Evolutionary conservation across 2,888 invertebrate species (phyloP).

Genomic region (Tanypteryx hageni): DNA sequence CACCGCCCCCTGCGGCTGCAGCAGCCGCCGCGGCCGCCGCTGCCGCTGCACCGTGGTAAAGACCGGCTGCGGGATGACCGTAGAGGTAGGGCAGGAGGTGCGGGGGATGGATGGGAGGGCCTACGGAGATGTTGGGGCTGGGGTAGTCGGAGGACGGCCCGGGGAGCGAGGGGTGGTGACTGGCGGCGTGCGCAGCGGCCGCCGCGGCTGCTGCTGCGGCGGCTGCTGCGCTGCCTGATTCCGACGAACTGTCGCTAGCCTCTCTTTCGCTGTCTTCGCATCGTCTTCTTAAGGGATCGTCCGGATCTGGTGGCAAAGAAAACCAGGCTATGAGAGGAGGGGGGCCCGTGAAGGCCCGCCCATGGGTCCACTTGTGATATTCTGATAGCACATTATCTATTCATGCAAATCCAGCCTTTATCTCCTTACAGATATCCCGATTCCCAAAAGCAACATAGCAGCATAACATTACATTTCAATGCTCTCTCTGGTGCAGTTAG

Average conservation of each 20-base stretch:
- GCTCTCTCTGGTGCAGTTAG: too few relatives aligned
- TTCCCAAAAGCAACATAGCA: too few relatives aligned
- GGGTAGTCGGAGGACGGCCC: constrained; percentile 80
- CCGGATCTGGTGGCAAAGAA: constrained; percentile 68
- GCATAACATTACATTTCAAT: too few relatives aligned
- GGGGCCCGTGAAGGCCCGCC: constrained; percentile 62
- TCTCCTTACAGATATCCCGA: too few relatives aligned
- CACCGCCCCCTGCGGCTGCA: constrained; percentile 78
- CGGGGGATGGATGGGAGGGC: constrained; percentile 94
- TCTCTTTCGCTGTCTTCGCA: constrained; percentile 72
- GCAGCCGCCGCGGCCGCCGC: constrained; percentile 78
- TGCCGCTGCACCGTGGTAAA: constrained; percentile 79
- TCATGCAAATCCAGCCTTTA: too few relatives aligned
- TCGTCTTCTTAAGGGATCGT: constrained; percentile 70
- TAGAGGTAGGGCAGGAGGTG: constrained; percentile 94
- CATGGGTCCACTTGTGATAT: constrained; percentile 2
- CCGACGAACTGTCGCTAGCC: constrained; percentile 73
- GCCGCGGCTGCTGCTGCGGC: constrained; percentile 70
- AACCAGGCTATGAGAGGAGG: constrained; percentile 68
- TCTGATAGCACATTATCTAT: too few relatives aligned
- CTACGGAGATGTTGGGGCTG: constrained; percentile 94
- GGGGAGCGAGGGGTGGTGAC: constrained; percentile 68
- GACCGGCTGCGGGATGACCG: constrained; percentile 82
- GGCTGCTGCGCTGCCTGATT: constrained; percentile 72
- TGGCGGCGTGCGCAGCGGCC: constrained; percentile 67